Conservation (phyloP, 2,113 vertebrate genomes). For the Rhodinocichla rosea region DNA sequence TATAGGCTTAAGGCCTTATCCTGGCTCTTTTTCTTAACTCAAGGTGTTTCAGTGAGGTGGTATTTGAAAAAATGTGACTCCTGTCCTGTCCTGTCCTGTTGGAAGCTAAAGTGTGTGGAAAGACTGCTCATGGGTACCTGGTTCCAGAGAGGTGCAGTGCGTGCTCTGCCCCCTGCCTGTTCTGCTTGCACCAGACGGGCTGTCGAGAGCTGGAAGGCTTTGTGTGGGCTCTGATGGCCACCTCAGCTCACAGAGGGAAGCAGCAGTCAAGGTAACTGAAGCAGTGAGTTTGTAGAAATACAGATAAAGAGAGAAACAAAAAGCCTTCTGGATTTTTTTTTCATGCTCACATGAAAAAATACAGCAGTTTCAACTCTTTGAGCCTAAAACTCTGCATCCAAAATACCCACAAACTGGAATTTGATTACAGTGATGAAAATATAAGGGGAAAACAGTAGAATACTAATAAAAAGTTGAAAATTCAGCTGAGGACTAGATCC, state of each 20-base stretch:
- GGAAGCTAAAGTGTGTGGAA: not conserved
- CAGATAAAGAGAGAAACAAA: not conserved
- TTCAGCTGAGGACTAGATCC: not conserved
- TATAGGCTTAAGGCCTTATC: not conserved
- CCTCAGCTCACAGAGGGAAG: not conserved
- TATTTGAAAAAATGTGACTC: not conserved
- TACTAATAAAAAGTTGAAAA: not conserved
- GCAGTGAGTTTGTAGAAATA: not conserved
- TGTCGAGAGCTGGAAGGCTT: fast-evolving
- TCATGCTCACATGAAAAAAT: not conserved
- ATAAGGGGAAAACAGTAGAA: not conserved
- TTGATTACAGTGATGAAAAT: not conserved
- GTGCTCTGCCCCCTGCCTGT: not conserved
- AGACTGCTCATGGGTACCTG: fast-evolving
- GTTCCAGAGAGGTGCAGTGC: fast-evolving
- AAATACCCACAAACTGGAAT: not conserved
- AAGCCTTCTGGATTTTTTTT: not conserved
- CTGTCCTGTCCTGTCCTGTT: not conserved
- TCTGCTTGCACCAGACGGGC: fast-evolving
- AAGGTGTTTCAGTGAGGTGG: not conserved
- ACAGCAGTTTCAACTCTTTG: not conserved
- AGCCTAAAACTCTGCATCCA: not conserved
- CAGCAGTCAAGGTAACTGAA: not conserved
- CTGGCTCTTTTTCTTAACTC: not conserved
- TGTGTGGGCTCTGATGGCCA: not conserved